A percentile compares a stretch with the other conserved stretches of the same genome.
Evolutionary conservation across 2,797 vertebrate species (phyloP).

Genomic region (Sphaeramia orbicularis): DNA sequence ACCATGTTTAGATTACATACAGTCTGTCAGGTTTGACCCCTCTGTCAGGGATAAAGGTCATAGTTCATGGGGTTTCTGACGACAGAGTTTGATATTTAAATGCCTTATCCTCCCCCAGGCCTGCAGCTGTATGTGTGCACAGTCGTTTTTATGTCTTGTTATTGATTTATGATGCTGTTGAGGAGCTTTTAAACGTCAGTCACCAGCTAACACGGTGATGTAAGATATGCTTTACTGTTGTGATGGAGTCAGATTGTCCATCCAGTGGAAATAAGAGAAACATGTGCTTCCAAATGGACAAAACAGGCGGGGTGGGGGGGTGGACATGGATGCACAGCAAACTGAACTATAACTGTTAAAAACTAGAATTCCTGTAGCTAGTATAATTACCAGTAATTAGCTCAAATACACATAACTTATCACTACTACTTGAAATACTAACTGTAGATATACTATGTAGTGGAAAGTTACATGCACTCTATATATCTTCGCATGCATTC

Average conservation of each 20-base stretch:
- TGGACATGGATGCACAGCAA: too few relatives aligned
- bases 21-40: slow-evolving; percentile 22
- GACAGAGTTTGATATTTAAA: slow-evolving; percentile 72
- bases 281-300: background rate
- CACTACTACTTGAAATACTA: too few relatives aligned
- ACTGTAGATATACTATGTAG: too few relatives aligned
- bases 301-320: too few relatives aligned
- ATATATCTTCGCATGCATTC: too few relatives aligned
- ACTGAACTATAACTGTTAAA: too few relatives aligned
- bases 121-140: slow-evolving; percentile 29
- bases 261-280: background rate
- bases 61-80: slow-evolving; percentile 57
- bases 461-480: too few relatives aligned
- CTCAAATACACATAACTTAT: too few relatives aligned
- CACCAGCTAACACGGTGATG: background rate
- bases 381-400: too few relatives aligned
- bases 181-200: slow-evolving; percentile 3
- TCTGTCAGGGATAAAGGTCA: slow-evolving; percentile 53
- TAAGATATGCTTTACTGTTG: background rate
- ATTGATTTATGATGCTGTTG: slow-evolving; percentile 35
- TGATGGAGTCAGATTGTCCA: background rate
- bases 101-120: slow-evolving; percentile 64
- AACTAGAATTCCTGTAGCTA: too few relatives aligned
- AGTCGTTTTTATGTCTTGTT: slow-evolving; percentile 17
- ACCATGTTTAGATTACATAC: slow-evolving; percentile 58